phyloP scores from a whole-genome alignment of 2,888 invertebrate species.

The Bellardia pandia region DNA sequence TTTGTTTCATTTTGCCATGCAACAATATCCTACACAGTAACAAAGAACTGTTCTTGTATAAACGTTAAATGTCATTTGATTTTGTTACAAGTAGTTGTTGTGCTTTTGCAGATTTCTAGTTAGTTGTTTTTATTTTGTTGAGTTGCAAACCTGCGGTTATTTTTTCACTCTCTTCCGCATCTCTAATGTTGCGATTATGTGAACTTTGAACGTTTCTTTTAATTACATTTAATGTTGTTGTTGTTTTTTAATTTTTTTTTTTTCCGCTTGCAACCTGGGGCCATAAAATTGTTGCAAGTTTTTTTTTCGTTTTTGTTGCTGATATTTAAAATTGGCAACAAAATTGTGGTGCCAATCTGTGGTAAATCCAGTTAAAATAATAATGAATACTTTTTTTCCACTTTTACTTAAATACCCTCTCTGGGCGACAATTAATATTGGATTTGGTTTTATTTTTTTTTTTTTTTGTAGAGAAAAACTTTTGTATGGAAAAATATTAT shows the following conservation, averaged over 20 bases:
- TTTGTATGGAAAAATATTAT: no score
- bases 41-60: background rate
- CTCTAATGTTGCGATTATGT: constrained; percentile 22
- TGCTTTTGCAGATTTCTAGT: constrained; percentile 21
- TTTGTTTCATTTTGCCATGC: background rate
- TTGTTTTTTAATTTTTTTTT: constrained; percentile 15
- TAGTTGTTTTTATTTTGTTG: background rate
- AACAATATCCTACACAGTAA: constrained; percentile 25
- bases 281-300: constrained; percentile 25
- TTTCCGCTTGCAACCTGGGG: constrained; percentile 9
- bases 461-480: background rate
- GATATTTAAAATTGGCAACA: constrained; percentile 26
- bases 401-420: background rate
- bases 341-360: constrained; percentile 55
- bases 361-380: constrained; percentile 52
- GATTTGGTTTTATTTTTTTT: constrained; percentile 3
- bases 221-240: constrained; percentile 67
- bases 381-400: background rate
- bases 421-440: constrained; percentile 1
- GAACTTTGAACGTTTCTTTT: constrained; percentile 67
- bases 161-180: constrained; percentile 13
- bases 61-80: constrained; percentile 65
- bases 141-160: constrained; percentile 34
- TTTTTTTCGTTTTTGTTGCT: background rate
- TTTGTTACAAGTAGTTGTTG: constrained; percentile 32